Evolutionary conservation across 2,888 invertebrate genomes (phyloP).

Genomic region (Andricus curvator): DNA sequence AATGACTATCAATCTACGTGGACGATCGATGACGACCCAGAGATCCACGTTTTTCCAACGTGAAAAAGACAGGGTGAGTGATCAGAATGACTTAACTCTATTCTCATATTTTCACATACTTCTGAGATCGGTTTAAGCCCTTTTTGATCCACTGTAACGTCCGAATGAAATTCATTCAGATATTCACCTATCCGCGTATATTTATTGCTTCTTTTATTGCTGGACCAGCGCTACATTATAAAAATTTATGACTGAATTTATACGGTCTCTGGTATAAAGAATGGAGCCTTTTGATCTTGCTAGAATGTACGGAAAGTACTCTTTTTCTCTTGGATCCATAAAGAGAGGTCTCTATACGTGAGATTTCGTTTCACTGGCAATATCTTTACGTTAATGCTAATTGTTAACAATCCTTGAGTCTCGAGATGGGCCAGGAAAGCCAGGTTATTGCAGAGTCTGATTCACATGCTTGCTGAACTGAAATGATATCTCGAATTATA

Average conservation of each 20-base stretch:
- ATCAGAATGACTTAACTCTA: neutral
- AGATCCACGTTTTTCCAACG: constrained; percentile 36
- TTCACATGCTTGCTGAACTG: neutral
- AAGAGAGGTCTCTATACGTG: neutral
- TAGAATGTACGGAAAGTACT: constrained; percentile 14
- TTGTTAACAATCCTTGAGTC: neutral
- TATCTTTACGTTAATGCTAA: neutral
- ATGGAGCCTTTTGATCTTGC: neutral
- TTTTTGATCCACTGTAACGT: constrained; percentile 37
- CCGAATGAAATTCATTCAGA: constrained; percentile 51
- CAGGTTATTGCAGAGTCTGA: neutral
- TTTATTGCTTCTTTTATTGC: constrained; percentile 53
- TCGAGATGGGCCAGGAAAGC: neutral
- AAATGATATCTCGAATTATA: neutral
- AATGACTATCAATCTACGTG: constrained; percentile 59
- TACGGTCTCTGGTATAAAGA: constrained; percentile 14
- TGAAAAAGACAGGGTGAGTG: constrained; percentile 6
- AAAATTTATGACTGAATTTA: constrained; percentile 48
- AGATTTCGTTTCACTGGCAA: neutral
- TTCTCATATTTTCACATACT: constrained; percentile 26
- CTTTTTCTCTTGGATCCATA: neutral
- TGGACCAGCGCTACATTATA: constrained; percentile 51
- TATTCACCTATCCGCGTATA: constrained; percentile 53
- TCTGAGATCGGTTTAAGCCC: constrained; percentile 43
- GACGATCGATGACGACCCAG: constrained; percentile 49